phyloP scores from a whole-genome alignment of 1,140 invertebrate genomes.

The Brachionus calyciflorus region DNA sequence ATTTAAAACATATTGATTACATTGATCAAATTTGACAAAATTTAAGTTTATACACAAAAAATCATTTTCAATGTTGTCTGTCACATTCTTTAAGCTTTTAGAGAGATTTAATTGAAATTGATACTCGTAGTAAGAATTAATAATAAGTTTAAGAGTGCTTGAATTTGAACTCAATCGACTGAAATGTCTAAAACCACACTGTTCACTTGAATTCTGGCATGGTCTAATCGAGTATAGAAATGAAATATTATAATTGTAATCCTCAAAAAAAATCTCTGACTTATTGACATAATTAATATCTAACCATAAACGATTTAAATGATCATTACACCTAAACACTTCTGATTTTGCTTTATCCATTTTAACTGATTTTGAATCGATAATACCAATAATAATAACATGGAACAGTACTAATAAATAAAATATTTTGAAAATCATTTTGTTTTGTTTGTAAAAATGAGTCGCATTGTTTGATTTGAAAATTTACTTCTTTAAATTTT shows the following conservation, averaged over 20 bases:
- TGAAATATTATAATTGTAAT: background rate
- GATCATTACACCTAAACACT: slow-evolving; percentile 5
- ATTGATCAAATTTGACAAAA: background rate
- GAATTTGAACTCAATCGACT: background rate
- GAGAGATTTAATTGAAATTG: background rate
- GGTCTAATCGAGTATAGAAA: background rate
- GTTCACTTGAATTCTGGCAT: background rate
- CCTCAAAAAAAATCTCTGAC: background rate
- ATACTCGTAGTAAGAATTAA: slow-evolving; percentile 5
- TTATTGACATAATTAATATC: background rate
- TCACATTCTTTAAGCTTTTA: background rate
- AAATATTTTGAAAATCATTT: too few relatives aligned
- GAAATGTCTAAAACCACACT: background rate
- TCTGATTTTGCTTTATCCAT: background rate
- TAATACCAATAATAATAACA: background rate
- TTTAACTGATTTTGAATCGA: background rate
- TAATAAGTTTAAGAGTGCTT: background rate
- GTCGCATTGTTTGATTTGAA: too few relatives aligned
- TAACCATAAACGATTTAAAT: slow-evolving; percentile 17
- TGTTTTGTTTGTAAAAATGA: too few relatives aligned
- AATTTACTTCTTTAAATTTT: too few relatives aligned
- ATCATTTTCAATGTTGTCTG: background rate
- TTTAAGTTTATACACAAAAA: background rate
- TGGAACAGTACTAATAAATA: too few relatives aligned
- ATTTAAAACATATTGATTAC: slow-evolving; percentile 4